These are phyloP conservation scores for Pristionchus exspectatus DNA, from an alignment of 2,888 invertebrate species.

Conservation along the genomic window DNA sequence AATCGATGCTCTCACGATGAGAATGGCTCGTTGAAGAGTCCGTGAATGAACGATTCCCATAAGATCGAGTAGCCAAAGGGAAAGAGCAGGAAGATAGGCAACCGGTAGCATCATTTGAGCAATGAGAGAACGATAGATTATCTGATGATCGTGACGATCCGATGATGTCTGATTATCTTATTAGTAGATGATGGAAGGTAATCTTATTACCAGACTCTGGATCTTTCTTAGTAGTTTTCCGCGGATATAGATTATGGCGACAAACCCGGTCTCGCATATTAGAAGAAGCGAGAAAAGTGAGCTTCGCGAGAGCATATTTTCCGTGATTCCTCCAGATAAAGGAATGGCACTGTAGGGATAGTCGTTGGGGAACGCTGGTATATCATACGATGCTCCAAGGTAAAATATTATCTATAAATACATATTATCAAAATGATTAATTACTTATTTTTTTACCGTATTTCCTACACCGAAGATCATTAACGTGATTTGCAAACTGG, in stretches of 20 bases:
- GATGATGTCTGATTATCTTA: neutral
- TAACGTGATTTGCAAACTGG: neutral
- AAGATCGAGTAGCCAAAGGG: neutral
- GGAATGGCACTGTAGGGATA: neutral
- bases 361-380: neutral
- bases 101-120: neutral
- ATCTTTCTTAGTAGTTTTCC: neutral
- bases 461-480: neutral
- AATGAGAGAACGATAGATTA: neutral
- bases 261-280: neutral
- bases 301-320: neutral
- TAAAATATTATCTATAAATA: neutral
- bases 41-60: neutral
- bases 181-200: neutral
- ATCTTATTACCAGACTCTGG: neutral
- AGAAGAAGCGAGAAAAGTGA: neutral
- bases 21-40: neutral
- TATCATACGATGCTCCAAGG: neutral
- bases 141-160: neutral
- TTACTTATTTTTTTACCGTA: neutral
- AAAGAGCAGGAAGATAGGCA: neutral
- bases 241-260: neutral
- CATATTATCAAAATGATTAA: no score
- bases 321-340: neutral
- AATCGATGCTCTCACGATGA: neutral